Conservation (phyloP, 2,113 vertebrate species). For the Megaptera novaeangliae region DNA sequence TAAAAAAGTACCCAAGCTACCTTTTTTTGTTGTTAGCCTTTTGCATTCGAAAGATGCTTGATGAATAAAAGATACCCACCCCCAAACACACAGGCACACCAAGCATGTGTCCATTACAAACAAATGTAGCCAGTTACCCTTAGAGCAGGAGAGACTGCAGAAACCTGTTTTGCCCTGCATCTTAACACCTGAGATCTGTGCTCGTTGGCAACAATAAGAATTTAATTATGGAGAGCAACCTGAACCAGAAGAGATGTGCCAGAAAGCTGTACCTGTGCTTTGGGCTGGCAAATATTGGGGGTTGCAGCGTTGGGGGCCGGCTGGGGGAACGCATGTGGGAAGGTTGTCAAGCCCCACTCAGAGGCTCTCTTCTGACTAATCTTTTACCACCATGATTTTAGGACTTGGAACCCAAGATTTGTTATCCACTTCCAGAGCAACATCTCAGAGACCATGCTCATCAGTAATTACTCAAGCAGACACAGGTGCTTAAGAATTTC, state of each 20-base stretch:
- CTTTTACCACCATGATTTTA: background rate
- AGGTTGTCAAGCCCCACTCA: background rate
- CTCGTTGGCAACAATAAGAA: background rate
- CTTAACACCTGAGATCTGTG: background rate
- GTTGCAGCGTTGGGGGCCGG: background rate
- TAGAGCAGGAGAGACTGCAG: slow-evolving; percentile 3
- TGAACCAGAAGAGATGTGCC: background rate
- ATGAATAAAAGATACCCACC: background rate
- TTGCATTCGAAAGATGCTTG: background rate
- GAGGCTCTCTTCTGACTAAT: background rate
- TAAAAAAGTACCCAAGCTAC: slow-evolving; percentile 20
- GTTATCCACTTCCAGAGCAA: background rate
- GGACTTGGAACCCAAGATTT: background rate
- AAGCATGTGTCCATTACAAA: background rate
- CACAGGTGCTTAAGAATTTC: background rate
- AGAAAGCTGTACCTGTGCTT: background rate
- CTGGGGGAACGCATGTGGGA: accelerated
- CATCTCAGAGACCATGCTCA: background rate
- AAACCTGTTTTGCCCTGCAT: background rate
- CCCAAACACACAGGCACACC: background rate
- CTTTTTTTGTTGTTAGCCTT: background rate
- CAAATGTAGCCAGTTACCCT: slow-evolving; percentile 3
- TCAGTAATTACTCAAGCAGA: background rate
- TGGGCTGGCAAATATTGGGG: background rate
- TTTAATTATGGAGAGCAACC: background rate